These are phyloP conservation scores for Camptogramma bilineatum DNA, from an alignment of 2,888 invertebrate species.

Conservation along the genomic window DNA sequence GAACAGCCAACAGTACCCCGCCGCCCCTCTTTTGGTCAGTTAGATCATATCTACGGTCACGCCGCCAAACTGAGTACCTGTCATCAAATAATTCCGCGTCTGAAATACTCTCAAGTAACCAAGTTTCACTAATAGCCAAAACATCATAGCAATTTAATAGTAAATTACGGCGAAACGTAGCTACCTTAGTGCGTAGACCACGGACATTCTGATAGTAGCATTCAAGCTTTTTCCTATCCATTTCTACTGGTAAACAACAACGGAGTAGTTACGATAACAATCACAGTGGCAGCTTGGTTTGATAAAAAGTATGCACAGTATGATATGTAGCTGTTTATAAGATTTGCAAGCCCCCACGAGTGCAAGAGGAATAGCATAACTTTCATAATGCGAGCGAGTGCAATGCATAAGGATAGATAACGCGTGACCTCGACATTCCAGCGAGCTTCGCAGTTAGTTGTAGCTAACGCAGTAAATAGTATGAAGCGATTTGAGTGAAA, in stretches of 20 bases:
- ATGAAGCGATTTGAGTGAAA: too few species aligned
- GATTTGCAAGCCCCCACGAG: too few species aligned
- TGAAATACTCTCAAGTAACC: constrained; percentile 2
- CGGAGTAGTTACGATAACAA: background rate
- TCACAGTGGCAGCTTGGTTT: too few species aligned
- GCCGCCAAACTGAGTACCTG: constrained; percentile 6
- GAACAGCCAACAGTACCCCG: constrained; percentile 5
- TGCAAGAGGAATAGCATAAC: too few species aligned
- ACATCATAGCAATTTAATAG: constrained; percentile 3
- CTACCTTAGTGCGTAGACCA: constrained; percentile 3
- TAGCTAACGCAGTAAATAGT: too few species aligned
- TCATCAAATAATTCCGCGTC: constrained; percentile 6
- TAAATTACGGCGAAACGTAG: constrained; percentile 4
- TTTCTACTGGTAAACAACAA: background rate
- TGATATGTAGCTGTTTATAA: too few species aligned
- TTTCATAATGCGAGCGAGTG: too few species aligned
- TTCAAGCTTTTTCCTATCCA: background rate
- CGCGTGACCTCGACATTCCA: too few species aligned
- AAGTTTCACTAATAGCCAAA: constrained; percentile 3
- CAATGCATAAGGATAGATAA: too few species aligned
- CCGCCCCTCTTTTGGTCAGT: background rate
- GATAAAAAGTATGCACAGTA: too few species aligned
- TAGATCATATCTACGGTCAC: constrained; percentile 4
- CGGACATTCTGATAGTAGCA: constrained; percentile 13
- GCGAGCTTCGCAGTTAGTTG: too few species aligned